Evolutionary conservation across 2,888 invertebrate species (phyloP).

Genomic region (Leucozona laternaria): DNA sequence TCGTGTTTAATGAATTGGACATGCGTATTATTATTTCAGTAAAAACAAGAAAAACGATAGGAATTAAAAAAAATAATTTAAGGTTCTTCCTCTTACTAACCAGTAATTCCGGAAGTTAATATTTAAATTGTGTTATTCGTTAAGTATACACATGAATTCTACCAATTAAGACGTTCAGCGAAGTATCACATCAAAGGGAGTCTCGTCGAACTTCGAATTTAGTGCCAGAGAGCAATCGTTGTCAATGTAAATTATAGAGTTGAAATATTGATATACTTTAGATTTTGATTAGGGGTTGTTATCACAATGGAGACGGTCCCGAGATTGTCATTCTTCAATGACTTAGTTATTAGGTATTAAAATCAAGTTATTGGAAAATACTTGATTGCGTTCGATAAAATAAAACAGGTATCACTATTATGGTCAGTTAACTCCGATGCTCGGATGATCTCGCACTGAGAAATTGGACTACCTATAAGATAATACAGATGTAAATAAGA

Average conservation of each 20-base stretch:
- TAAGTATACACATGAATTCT: not conserved
- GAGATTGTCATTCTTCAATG: not conserved
- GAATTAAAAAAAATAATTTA: slow-evolving; percentile 13
- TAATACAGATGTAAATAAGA: too few relatives aligned
- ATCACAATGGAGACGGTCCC: not conserved
- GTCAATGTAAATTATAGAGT: not conserved
- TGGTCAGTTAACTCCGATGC: too few relatives aligned
- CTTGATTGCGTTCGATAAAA: not conserved
- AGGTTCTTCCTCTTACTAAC: slow-evolving; percentile 18
- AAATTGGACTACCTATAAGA: too few relatives aligned
- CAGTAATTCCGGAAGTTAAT: slow-evolving; percentile 54
- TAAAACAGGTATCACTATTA: too few relatives aligned
- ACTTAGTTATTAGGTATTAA: not conserved
- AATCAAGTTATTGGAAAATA: not conserved
- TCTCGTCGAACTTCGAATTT: slow-evolving; percentile 15
- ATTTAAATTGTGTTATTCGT: slow-evolving; percentile 24
- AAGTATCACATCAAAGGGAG: slow-evolving; percentile 40
- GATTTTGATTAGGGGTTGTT: not conserved
- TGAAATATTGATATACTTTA: not conserved
- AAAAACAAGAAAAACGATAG: not conserved
- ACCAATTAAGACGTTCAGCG: slow-evolving; percentile 54
- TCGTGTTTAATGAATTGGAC: slow-evolving; percentile 58
- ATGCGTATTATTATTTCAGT: slow-evolving; percentile 19
- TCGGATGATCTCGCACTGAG: too few relatives aligned
- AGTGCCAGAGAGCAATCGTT: slow-evolving; percentile 10